Conservation (phyloP, 2,113 vertebrate genomes). For the Nibea coibor region DNA sequence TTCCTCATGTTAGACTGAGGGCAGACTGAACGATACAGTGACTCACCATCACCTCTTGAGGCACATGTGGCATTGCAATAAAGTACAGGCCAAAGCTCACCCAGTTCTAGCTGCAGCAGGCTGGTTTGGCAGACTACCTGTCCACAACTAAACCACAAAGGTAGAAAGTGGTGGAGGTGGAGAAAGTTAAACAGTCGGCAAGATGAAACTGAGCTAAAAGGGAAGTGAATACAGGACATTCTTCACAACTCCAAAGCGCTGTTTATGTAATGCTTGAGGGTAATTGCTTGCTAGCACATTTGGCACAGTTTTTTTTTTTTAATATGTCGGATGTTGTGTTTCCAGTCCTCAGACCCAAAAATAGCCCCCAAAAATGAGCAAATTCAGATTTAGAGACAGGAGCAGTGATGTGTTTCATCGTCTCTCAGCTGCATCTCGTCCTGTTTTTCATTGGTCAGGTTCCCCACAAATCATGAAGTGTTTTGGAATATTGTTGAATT, state of each 20-base stretch:
- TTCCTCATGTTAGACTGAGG: no score
- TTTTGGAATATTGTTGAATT: neutral
- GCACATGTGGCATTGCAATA: no score
- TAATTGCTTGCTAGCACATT: neutral
- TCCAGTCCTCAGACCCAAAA: neutral
- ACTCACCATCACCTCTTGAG: no score
- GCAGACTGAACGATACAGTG: no score
- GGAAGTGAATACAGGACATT: neutral
- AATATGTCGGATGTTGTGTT: neutral
- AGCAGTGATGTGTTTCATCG: neutral
- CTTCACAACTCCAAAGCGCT: neutral
- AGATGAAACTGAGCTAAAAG: neutral
- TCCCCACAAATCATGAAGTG: neutral
- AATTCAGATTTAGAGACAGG: neutral
- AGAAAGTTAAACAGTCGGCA: neutral
- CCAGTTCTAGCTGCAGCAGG: neutral
- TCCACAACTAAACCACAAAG: no score
- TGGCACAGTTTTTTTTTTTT: neutral
- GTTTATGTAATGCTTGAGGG: neutral
- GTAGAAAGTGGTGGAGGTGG: neutral
- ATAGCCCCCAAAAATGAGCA: neutral
- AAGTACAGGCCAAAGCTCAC: no score
- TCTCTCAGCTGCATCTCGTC: neutral
- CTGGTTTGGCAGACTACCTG: neutral
- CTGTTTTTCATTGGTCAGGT: neutral